A percentile compares a stretch with the other conserved stretches of the same genome.
These are phyloP conservation scores for Lathamus discolor DNA, from an alignment of 2,113 vertebrate species.

Conservation along the genomic window DNA sequence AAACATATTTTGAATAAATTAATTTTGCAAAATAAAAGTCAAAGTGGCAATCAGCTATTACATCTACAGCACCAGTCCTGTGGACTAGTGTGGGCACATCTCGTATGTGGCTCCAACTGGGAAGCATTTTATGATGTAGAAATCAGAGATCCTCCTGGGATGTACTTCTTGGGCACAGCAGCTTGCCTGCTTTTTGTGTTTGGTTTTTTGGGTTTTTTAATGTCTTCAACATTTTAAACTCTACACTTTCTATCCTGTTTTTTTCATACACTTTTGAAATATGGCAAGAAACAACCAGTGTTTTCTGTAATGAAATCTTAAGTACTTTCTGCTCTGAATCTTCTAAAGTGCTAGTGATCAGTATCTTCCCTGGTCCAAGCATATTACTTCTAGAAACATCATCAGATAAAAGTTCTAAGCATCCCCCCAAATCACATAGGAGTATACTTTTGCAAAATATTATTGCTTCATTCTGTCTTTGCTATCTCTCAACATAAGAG, in stretches of 20 bases:
- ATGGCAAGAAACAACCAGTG: not conserved
- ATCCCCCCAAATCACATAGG: not conserved
- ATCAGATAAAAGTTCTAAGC: constrained; percentile 17
- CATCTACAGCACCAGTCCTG: not conserved
- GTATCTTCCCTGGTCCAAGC: not conserved
- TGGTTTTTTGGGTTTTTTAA: accelerated
- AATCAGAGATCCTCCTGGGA: not conserved
- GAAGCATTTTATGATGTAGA: not conserved
- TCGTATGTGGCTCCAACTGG: not conserved
- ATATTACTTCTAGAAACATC: constrained; percentile 10
- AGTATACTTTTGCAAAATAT: not conserved
- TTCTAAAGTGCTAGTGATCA: not conserved
- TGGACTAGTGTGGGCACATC: not conserved
- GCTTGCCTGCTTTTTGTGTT: not conserved
- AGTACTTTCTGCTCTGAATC: not conserved
- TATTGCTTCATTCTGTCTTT: not conserved
- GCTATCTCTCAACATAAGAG: constrained; percentile 8
- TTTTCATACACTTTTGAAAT: not conserved
- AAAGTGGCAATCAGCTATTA: not conserved
- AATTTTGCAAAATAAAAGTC: not conserved
- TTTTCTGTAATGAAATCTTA: constrained; percentile 23
- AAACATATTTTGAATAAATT: not conserved
- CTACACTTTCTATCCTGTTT: not conserved
- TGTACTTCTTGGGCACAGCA: not conserved
- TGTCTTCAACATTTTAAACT: not conserved